Evolutionary conservation across 2,113 vertebrate genomes (phyloP).

Genomic region (Aleadryas rufinucha): DNA sequence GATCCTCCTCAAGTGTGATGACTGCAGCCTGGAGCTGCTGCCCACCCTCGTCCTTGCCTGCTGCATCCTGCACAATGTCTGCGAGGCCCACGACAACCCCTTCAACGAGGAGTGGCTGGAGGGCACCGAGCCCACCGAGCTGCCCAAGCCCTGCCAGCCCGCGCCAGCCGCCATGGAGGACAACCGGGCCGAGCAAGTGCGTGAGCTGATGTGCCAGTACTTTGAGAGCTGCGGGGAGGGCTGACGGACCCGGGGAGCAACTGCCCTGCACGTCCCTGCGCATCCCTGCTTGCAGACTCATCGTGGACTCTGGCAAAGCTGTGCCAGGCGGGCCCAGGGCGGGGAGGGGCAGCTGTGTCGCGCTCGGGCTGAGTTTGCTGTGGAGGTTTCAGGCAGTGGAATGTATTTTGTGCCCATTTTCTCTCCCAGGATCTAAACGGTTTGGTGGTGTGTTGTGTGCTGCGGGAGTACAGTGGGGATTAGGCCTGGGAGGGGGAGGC

Average conservation of each 20-base stretch:
- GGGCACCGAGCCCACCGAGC: background rate
- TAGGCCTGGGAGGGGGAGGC: background rate
- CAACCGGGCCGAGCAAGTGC: conserved; percentile 67
- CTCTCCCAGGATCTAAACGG: background rate
- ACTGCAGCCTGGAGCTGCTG: conserved; percentile 69
- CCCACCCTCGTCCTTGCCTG: conserved; percentile 71
- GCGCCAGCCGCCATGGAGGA: conserved; percentile 46
- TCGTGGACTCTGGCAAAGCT: background rate
- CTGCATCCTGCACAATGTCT: conserved; percentile 74
- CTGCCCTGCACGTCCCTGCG: accelerated
- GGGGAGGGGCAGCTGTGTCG: accelerated
- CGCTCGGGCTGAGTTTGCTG: accelerated
- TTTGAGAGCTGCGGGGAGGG: conserved; percentile 71
- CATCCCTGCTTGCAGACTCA: background rate
- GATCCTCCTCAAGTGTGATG: conserved; percentile 67
- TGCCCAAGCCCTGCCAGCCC: conserved; percentile 45
- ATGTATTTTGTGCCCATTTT: background rate
- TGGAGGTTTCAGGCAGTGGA: background rate
- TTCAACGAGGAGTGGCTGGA: conserved; percentile 73
- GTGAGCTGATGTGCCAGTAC: conserved; percentile 78
- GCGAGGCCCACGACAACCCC: conserved; percentile 65
- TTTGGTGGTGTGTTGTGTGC: background rate
- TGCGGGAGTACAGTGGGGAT: background rate
- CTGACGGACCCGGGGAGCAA: background rate
- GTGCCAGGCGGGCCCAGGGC: accelerated